Evolutionary conservation across 2,888 invertebrate species (phyloP), one percentile per base, ranked within the genome.

Genomic region (Mechanitis mazaeus): DNA sequence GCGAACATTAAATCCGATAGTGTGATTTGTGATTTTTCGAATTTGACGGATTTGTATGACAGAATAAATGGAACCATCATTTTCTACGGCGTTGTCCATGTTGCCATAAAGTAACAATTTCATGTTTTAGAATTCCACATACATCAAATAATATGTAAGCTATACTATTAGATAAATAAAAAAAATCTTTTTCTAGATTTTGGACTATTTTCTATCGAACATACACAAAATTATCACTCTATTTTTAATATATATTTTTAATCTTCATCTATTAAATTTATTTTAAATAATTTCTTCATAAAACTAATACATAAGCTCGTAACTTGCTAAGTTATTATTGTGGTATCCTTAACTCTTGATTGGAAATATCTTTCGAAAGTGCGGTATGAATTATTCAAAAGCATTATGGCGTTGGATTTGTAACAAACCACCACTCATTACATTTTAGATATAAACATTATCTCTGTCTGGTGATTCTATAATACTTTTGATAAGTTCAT

Each of bases 21-120:
- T 59, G 61, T 66, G 69, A 69, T 69, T 71, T 71, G 66, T 68
- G 60, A 65, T 71, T 71, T 68, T 69, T 66, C 64, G 33, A 56
- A 12, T 5, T 45, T 38, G 58, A 58, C 45, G 58, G 6, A 61
- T 58, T 50, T 31, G 42, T 55, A 58, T 54, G 20, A 47, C n/a
- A 45, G 54, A 56, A 46, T 60, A 45, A 42, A 55, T 55, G 47
- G 31, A 9, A 42, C 33, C 33, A 33, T 42, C 7, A 45, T 12
- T 45, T 42, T 42, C 31, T 42, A 53, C 47, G 50, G 11, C 11
- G 5, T 4, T 5, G 7, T 2, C 50, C 5, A 6, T 42, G 11
- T 1, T 5, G 42, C 6, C 9, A 9, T 9, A 42, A 9, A 9
- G 9, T 42, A 42, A 42, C 42, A 11, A 42, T 42, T 9, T 42